These are phyloP conservation scores for Nothoprocta perdicaria DNA, from an alignment of 2,113 vertebrate genomes.

Conservation along the genomic window DNA sequence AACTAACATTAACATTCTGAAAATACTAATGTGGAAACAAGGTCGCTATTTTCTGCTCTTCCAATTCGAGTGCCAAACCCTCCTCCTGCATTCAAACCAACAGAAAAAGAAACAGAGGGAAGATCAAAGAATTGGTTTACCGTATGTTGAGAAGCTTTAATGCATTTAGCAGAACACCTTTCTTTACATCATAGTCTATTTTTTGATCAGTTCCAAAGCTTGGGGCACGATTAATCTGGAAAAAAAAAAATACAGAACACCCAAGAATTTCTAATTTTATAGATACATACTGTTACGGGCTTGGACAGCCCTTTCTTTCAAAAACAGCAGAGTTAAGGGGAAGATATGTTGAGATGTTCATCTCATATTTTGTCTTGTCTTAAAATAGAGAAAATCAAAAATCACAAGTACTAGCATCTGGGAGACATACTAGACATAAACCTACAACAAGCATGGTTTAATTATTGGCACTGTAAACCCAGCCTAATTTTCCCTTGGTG, in stretches of 20 bases:
- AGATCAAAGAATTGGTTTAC: slow-evolving; percentile 69
- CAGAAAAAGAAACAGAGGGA: neutral
- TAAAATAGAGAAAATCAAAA: neutral
- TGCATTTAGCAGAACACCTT: slow-evolving; percentile 92
- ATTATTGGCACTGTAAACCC: neutral
- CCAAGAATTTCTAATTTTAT: slow-evolving; percentile 1
- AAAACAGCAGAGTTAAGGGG: neutral
- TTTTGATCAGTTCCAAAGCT: slow-evolving; percentile 99
- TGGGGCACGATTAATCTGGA: slow-evolving; percentile 96
- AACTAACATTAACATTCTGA: neutral
- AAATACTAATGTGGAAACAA: neutral
- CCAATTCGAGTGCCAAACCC: neutral
- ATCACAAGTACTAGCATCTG: neutral
- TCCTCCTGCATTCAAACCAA: neutral
- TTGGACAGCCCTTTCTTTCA: neutral
- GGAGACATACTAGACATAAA: neutral
- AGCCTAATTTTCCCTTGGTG: neutral
- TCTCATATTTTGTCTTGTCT: neutral
- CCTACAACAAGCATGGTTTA: neutral
- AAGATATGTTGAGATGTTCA: neutral
- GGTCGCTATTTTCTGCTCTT: neutral
- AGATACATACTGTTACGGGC: neutral
- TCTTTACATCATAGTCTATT: slow-evolving; percentile 98
- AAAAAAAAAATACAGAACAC: slow-evolving; percentile 44
- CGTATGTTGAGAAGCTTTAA: slow-evolving; percentile 95